A percentile compares a stretch with the other conserved stretches of the same genome.
These are phyloP conservation scores for Anthophora plumipes DNA, from an alignment of 2,888 invertebrate species.

Conservation along the genomic window DNA sequence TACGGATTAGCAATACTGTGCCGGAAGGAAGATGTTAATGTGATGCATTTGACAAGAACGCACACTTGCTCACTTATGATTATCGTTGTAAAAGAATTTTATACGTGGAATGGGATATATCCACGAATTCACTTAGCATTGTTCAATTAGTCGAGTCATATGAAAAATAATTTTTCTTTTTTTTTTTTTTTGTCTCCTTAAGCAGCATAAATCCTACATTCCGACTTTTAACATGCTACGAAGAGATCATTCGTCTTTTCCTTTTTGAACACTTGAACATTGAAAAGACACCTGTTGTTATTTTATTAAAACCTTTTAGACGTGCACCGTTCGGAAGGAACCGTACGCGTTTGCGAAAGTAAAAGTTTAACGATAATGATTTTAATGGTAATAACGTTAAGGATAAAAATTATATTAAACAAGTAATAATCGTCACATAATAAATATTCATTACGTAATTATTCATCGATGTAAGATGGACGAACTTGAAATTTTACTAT, in stretches of 20 bases:
- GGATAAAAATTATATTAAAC: slow-evolving; percentile 54
- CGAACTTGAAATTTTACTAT: slow-evolving; percentile 36
- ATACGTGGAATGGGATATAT: neutral
- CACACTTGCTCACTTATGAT: slow-evolving; percentile 42
- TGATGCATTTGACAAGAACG: slow-evolving; percentile 45
- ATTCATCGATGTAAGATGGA: slow-evolving; percentile 50
- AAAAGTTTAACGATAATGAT: slow-evolving; percentile 42
- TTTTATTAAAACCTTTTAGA: slow-evolving; percentile 24
- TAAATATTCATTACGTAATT: slow-evolving; percentile 57
- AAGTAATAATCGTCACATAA: slow-evolving; percentile 63
- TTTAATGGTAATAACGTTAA: slow-evolving; percentile 57
- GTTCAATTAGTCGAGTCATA: neutral
- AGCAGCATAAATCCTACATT: slow-evolving; percentile 29
- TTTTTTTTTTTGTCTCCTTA: slow-evolving; percentile 1
- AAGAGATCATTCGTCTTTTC: neutral
- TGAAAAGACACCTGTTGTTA: neutral
- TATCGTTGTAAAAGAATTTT: slow-evolving; percentile 1
- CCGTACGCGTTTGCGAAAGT: slow-evolving; percentile 49
- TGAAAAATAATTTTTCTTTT: neutral
- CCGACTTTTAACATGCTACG: slow-evolving; percentile 8
- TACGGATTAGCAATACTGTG: slow-evolving; percentile 2
- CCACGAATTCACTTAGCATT: slow-evolving; percentile 3
- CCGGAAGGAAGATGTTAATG: slow-evolving; percentile 16
- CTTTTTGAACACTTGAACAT: neutral
- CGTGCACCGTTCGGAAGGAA: slow-evolving; percentile 6